These are phyloP conservation scores for Ctenoplectra terminalis DNA, from an alignment of 1,140 invertebrate genomes.

Conservation along the genomic window DNA sequence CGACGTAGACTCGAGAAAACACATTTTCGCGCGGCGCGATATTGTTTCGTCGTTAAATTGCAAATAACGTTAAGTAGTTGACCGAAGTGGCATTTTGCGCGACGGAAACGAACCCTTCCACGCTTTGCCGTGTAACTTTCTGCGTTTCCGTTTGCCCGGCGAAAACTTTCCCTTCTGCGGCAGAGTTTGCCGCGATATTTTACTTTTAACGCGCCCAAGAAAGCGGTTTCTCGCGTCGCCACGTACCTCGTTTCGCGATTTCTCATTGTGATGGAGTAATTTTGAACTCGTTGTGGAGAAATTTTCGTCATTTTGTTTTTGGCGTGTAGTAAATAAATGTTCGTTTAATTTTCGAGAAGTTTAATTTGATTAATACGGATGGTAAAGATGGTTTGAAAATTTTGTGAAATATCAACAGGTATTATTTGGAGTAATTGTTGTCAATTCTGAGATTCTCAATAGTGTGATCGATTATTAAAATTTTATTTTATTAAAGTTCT, in stretches of 20 bases:
- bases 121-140: slow-evolving; percentile 30
- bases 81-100: not conserved
- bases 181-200: not conserved
- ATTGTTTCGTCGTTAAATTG: slow-evolving; percentile 35
- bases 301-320: not conserved
- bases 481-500: too few species aligned
- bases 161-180: not conserved
- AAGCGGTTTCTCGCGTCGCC: not conserved
- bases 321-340: not conserved
- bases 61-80: slow-evolving; percentile 37
- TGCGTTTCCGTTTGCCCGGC: not conserved
- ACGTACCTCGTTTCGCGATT: not conserved
- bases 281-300: not conserved
- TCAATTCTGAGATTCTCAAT: too few species aligned
- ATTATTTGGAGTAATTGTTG: too few species aligned
- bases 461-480: too few species aligned
- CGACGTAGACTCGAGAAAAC: slow-evolving; percentile 7
- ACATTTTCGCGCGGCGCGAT: not conserved
- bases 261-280: not conserved
- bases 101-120: not conserved
- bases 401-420: too few species aligned
- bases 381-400: too few species aligned
- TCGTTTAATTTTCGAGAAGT: too few species aligned
- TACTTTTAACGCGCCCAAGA: slow-evolving; percentile 5
- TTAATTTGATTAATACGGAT: too few species aligned